phyloP scores from a whole-genome alignment of 2,888 invertebrate species.

The Dryadula phaetusa region DNA sequence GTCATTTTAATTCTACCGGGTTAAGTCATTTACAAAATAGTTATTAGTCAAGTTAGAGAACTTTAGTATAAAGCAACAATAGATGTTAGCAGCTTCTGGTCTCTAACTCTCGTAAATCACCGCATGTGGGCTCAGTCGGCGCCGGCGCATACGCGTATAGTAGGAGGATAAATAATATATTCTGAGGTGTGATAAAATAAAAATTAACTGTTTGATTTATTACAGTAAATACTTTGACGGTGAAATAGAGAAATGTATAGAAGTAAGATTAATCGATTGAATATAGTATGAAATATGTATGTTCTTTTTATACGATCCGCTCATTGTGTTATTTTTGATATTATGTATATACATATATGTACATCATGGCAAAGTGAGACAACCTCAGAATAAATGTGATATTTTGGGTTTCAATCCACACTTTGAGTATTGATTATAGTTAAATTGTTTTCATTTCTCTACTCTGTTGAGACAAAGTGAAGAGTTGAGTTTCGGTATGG shows the following conservation, averaged over 20 bases:
- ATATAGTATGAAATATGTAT: not conserved
- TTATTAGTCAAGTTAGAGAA: slow-evolving; percentile 29
- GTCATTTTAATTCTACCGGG: not conserved
- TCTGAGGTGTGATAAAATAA: slow-evolving; percentile 2
- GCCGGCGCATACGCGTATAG: slow-evolving; percentile 60
- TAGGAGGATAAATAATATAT: slow-evolving; percentile 15
- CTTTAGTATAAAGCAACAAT: slow-evolving; percentile 36
- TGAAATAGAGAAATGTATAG: not conserved
- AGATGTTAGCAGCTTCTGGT: slow-evolving; percentile 40
- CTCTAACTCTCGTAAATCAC: slow-evolving; percentile 63
- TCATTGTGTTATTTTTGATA: no score
- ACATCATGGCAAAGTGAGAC: no score
- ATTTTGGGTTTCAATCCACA: no score
- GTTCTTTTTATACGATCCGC: not conserved
- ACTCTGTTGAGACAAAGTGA: no score
- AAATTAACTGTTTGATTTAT: slow-evolving; percentile 7
- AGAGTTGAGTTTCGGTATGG: no score
- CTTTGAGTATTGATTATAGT: no score
- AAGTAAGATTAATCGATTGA: not conserved
- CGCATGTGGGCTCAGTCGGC: slow-evolving; percentile 68
- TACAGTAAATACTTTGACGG: not conserved
- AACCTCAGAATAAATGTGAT: no score
- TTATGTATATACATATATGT: not conserved
- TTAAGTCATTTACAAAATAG: slow-evolving; percentile 15
- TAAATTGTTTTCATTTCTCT: no score